Conservation (phyloP, 2,113 vertebrate species). For the Globicephala melas region DNA sequence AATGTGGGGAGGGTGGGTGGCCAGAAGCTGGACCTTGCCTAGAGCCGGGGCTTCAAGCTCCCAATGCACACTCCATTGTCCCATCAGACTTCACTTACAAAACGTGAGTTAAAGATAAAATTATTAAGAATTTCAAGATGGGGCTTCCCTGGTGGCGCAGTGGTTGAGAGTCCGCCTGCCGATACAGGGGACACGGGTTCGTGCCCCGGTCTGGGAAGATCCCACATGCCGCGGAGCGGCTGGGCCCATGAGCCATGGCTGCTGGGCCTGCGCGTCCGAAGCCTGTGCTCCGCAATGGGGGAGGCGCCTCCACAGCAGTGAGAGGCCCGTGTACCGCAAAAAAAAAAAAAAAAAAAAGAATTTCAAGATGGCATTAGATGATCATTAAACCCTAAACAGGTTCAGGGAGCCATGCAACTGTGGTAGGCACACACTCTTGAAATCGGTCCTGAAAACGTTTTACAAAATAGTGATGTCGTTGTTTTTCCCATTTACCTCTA, state of each 20-base stretch:
- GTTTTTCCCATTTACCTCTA: neutral
- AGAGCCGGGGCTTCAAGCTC: neutral
- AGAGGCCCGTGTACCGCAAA: no score
- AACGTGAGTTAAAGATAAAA: neutral
- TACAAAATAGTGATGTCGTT: neutral
- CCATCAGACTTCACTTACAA: neutral
- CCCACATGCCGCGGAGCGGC: no score
- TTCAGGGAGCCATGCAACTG: fast-evolving
- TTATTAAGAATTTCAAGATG: neutral
- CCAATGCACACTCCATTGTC: neutral
- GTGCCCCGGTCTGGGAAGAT: no score
- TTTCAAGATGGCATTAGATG: neutral
- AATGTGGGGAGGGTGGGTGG: neutral
- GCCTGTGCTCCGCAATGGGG: no score
- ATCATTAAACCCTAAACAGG: neutral
- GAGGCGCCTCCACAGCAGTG: no score
- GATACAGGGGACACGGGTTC: no score
- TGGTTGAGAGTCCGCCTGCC: no score
- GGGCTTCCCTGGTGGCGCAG: no score
- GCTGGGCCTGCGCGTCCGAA: no score
- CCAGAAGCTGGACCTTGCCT: neutral
- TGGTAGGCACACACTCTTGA: neutral
- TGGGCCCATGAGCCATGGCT: no score
- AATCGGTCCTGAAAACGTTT: neutral
- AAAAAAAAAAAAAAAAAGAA: neutral